phyloP scores from a whole-genome alignment of 2,113 vertebrate species.

The Cromileptes altivelis region DNA sequence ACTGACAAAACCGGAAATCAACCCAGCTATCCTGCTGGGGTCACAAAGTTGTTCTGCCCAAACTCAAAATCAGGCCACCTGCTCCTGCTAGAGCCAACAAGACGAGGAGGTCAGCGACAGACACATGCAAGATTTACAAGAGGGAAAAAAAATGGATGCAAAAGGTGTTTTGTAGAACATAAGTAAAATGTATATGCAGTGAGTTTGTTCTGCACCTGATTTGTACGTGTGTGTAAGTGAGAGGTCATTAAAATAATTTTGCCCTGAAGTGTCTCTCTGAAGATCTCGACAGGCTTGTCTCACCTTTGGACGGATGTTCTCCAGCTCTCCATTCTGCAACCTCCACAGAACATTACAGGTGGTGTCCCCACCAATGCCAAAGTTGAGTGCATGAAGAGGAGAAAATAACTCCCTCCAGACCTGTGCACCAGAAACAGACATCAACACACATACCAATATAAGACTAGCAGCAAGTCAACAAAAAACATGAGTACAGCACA shows the following conservation, averaged over 20 bases:
- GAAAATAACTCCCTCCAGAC: constrained; percentile 97
- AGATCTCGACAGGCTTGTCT: not conserved
- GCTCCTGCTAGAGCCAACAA: not conserved
- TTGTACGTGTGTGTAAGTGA: too few relatives aligned
- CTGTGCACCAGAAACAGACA: constrained; percentile 74
- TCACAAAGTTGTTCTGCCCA: not conserved
- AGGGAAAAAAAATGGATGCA: not conserved
- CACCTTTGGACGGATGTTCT: constrained; percentile 98
- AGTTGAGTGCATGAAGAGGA: constrained; percentile 96
- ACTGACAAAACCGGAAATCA: too few relatives aligned
- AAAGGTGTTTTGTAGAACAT: not conserved
- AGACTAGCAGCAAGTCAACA: not conserved
- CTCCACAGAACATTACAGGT: constrained; percentile 97
- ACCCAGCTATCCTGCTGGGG: not conserved
- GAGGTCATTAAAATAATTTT: not conserved
- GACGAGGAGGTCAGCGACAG: not conserved
- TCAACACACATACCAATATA: not conserved
- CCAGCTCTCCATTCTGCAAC: constrained; percentile 96
- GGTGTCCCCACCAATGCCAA: constrained; percentile 96
- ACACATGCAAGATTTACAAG: not conserved
- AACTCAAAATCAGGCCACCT: not conserved
- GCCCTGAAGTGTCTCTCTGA: not conserved
- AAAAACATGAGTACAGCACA: not conserved
- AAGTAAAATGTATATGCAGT: not conserved
- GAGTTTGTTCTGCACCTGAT: not conserved